Conservation (phyloP, 2,797 vertebrate species). For the Cheirogaleus major region DNA sequence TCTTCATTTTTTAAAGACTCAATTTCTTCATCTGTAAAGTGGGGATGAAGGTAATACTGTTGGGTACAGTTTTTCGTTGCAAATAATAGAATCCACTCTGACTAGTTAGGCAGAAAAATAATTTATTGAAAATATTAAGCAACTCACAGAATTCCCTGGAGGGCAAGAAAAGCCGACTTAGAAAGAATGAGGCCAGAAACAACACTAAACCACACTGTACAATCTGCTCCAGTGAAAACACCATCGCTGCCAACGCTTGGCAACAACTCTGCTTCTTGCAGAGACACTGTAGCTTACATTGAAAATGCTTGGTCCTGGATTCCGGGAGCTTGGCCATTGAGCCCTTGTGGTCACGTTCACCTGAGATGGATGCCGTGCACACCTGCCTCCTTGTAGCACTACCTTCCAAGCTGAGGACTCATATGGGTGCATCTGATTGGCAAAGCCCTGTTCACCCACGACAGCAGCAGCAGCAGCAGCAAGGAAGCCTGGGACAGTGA, state of each 20-base stretch:
- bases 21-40: slow-evolving; percentile 13
- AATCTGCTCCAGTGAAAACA: slow-evolving; percentile 46
- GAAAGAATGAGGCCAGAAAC: slow-evolving; percentile 30
- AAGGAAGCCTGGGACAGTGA: background rate
- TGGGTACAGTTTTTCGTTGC: background rate
- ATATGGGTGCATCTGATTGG: background rate
- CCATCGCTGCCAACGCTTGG: slow-evolving; percentile 17
- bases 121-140: slow-evolving; percentile 51
- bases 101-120: slow-evolving; percentile 27
- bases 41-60: background rate
- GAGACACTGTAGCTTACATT: background rate
- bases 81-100: background rate
- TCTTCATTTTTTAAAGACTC: background rate
- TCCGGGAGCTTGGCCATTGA: background rate
- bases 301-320: background rate
- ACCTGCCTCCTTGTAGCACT: background rate
- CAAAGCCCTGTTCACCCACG: background rate
- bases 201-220: background rate
- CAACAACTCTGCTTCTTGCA: background rate
- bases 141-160: slow-evolving; percentile 22
- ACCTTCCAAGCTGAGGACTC: background rate
- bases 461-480: background rate
- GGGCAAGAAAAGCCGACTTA: slow-evolving; percentile 36
- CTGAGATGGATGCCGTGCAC: background rate
- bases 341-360: background rate